Conservation (phyloP, 1,140 invertebrate species). For the Akabosia matsudoensis region DNA sequence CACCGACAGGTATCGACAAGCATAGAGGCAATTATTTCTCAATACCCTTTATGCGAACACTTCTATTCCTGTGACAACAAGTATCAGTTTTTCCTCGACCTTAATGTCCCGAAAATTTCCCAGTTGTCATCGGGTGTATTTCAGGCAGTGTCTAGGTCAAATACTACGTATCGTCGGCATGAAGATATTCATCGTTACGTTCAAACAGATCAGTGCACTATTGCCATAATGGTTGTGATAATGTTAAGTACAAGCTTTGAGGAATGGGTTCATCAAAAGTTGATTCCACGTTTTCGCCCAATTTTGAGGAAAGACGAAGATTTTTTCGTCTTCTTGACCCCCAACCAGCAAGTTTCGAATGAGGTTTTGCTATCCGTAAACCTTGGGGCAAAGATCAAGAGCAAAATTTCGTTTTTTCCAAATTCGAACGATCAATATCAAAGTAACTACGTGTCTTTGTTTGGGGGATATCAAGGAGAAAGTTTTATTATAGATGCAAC, state of each 20-base stretch:
- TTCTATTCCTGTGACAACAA: no score
- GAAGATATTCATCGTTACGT: background rate
- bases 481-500: background rate
- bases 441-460: background rate
- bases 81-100: no score
- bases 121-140: background rate
- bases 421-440: background rate
- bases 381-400: background rate
- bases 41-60: no score
- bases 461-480: background rate
- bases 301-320: constrained; percentile 4
- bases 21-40: no score
- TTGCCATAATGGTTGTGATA: background rate
- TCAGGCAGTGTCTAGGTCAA: background rate
- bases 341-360: background rate
- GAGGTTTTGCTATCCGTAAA: background rate
- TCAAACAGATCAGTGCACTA: background rate
- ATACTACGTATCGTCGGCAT: background rate
- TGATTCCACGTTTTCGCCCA: constrained; percentile 7
- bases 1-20: no score
- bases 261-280: background rate
- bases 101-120: no score
- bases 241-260: background rate
- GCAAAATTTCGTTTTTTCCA: background rate
- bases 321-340: background rate